Evolutionary conservation across 2,888 invertebrate genomes (phyloP), one percentile per base, ranked within the genome.

Genomic region (Drosophila austrosaltans): DNA sequence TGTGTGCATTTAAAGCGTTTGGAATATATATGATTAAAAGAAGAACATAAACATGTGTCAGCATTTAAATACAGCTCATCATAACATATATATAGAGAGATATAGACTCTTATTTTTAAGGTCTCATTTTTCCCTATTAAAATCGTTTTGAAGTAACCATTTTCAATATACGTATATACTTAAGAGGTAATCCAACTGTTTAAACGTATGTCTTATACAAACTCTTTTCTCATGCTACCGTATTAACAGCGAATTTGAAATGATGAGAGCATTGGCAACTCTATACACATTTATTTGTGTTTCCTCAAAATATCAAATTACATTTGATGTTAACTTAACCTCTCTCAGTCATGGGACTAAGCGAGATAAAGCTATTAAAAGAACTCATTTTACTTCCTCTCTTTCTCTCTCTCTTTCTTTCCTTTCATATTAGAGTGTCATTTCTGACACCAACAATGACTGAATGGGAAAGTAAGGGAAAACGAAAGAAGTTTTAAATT

Each of bases 41-140:
- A 48, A 48, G 25, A 48, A 48, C 25, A 25, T 25, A 48, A 48
- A 25, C 25, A 48, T 48, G 22, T 48, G 10, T 48, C 48, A 48
- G 48, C 48, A 48, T 48, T 25, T 48, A 48, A 48, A 22, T 48
- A 48, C 48, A 48, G 48, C 48, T 48, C 25, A 10, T 36, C 8
- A 48, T 48, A 48, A 25, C 25, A 22, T 20, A 48, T 25, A 48
- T 12, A 48, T 44, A 20, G 1, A 44, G 2, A 44, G 2, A 44
- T 20, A 44, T 40, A 2, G 39, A 39, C 39, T 2, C 39, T 2
- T 39, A 8, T 12, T 2, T 1, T 4, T 4, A 12, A 39, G 39
- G 1, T 39, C 10, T 39, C 1, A 39, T 39, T 12, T 39, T 10
- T 6, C 32, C 5, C 7, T 36, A 36, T 36, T 8, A 2, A 4